Evolutionary conservation across 2,797 vertebrate genomes (phyloP).

Genomic region (Periparus ater): DNA sequence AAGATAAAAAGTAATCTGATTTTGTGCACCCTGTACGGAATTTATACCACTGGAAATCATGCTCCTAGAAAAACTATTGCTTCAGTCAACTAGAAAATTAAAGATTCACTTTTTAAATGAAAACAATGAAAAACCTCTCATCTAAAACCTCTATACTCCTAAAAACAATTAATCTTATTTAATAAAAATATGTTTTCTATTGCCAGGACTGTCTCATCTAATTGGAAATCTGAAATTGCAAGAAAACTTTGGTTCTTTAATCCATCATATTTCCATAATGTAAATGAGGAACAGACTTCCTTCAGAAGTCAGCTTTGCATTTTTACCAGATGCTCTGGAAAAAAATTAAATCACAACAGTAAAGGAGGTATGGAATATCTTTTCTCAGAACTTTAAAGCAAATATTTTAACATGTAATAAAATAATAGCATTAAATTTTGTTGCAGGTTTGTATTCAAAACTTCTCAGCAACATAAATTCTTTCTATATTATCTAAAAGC

Average conservation of each 20-base stretch:
- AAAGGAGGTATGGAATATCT: not conserved
- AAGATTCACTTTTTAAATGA: constrained; percentile 62
- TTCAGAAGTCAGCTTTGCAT: constrained; percentile 20
- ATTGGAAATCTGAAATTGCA: constrained; percentile 47
- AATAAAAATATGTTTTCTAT: constrained; percentile 27
- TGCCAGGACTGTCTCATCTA: constrained; percentile 54
- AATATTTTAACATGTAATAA: not conserved
- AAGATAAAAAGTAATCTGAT: constrained; percentile 55
- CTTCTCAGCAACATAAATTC: not conserved
- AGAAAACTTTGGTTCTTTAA: constrained; percentile 46
- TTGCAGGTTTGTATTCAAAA: not conserved
- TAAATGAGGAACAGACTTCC: constrained; percentile 36
- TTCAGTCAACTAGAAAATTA: constrained; percentile 70
- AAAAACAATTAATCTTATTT: constrained; percentile 55
- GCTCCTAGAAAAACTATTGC: constrained; percentile 33
- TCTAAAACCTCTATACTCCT: not conserved
- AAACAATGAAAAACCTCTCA: constrained; percentile 55
- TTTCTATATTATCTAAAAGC: not conserved
- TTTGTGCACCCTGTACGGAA: constrained; percentile 40
- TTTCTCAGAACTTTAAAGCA: not conserved
- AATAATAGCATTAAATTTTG: not conserved
- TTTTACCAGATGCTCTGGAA: constrained; percentile 24
- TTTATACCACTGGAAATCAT: constrained; percentile 48
- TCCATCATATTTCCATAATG: constrained; percentile 42
- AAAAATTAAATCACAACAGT: not conserved